Evolutionary conservation across 2,888 invertebrate species (phyloP).

Genomic region (Hydrotaea cyrtoneurina): DNA sequence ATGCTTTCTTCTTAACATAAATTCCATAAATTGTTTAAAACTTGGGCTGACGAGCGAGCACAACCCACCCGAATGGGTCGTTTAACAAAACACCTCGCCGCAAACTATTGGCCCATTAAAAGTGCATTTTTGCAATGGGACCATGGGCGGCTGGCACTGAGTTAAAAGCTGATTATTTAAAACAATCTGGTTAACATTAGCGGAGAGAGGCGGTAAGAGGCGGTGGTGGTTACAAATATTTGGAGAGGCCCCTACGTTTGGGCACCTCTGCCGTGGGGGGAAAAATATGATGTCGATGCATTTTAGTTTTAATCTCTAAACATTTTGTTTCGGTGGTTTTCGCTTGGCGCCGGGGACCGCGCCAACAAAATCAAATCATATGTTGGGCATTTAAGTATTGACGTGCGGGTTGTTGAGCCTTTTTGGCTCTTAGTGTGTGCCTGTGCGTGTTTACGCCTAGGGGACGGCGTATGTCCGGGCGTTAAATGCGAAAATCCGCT

Average conservation of each 20-base stretch:
- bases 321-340: background rate
- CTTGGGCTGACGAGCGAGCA: background rate
- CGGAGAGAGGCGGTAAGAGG: background rate
- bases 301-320: constrained; percentile 61
- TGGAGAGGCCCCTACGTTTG: background rate
- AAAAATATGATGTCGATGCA: constrained; percentile 40
- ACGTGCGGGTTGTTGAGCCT: background rate
- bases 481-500: constrained; percentile 73
- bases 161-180: constrained; percentile 55
- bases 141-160: constrained; percentile 33
- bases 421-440: background rate
- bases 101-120: background rate
- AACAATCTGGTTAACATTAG: constrained; percentile 40
- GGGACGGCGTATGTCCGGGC: background rate
- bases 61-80: too few species aligned
- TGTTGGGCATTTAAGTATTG: constrained; percentile 38
- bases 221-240: too few species aligned
- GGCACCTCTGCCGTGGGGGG: background rate
- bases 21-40: constrained; percentile 33
- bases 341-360: background rate
- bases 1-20: constrained; percentile 29
- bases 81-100: background rate
- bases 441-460: background rate
- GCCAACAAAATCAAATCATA: constrained; percentile 45
- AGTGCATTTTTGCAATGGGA: constrained; percentile 54